Percentiles rank a stretch among this genome's conserved stretches.
phyloP scores from a whole-genome alignment of 2,797 vertebrate species.

The Eospalax fontanierii region DNA sequence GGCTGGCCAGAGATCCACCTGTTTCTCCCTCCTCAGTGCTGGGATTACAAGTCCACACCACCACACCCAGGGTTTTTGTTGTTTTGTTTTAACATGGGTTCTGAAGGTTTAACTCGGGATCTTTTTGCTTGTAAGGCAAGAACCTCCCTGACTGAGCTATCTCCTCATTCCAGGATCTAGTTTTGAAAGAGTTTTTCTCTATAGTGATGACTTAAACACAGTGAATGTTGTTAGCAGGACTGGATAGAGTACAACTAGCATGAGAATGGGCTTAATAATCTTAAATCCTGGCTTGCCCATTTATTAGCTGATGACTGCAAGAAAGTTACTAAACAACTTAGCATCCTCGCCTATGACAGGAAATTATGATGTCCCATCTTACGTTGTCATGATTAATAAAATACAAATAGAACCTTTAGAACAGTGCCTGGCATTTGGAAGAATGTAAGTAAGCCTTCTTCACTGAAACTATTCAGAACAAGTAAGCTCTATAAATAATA shows the following conservation, averaged over 20 bases:
- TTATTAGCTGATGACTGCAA: background rate
- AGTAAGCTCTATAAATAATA: background rate
- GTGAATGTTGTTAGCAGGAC: background rate
- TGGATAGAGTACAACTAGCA: background rate
- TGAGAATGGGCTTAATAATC: background rate
- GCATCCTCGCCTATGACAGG: background rate
- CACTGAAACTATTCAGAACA: background rate
- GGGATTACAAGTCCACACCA: no score
- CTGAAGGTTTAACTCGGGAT: no score
- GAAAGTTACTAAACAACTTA: background rate
- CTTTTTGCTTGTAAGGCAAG: no score
- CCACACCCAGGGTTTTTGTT: no score
- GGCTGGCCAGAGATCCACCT: no score
- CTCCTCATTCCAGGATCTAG: background rate
- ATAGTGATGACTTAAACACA: background rate
- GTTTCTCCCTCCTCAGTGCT: no score
- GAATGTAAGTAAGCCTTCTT: background rate
- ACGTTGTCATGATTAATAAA: constrained; percentile 42
- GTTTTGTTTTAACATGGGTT: no score
- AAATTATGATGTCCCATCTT: background rate
- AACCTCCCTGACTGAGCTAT: no score
- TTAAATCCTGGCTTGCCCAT: constrained; percentile 11
- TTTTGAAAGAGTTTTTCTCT: constrained; percentile 13
- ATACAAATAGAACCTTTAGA: background rate
- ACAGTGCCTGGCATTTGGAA: background rate